These are phyloP conservation scores for Machimus atricapillus DNA, from an alignment of 2,888 invertebrate genomes.

Conservation along the genomic window DNA sequence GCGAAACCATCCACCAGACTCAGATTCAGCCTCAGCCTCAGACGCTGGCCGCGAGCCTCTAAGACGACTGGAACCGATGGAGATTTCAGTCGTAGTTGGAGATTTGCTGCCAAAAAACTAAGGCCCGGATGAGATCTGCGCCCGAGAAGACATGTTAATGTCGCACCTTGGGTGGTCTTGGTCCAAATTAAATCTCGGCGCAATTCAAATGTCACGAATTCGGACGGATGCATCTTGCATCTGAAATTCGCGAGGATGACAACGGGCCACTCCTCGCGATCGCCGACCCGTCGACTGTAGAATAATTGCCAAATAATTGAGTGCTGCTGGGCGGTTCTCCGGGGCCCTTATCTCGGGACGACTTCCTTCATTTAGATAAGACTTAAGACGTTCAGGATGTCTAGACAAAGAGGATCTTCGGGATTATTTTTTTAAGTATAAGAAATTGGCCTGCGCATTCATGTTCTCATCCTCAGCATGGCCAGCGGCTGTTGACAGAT, in stretches of 20 bases:
- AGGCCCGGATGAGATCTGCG: background rate
- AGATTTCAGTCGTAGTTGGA: background rate
- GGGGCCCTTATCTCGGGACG: background rate
- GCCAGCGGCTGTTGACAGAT: slow-evolving; percentile 3
- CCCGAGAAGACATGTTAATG: slow-evolving; percentile 3
- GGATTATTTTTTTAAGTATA: slow-evolving; percentile 28
- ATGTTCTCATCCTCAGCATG: background rate
- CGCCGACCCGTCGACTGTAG: background rate
- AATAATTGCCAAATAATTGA: slow-evolving; percentile 1
- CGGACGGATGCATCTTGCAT: background rate
- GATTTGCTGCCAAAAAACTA: slow-evolving; percentile 24
- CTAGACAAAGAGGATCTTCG: background rate
- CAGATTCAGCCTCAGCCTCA: no score
- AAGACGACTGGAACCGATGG: slow-evolving; percentile 14
- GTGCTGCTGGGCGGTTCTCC: background rate
- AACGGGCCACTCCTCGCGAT: background rate
- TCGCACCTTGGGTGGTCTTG: slow-evolving; percentile 25
- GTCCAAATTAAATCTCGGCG: background rate
- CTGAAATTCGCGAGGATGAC: slow-evolving; percentile 16
- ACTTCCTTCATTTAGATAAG: slow-evolving; percentile 24
- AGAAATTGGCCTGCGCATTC: background rate
- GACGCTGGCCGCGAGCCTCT: background rate
- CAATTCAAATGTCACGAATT: slow-evolving; percentile 18
- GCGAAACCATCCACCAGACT: background rate
- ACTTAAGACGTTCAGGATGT: slow-evolving; percentile 21